Evolutionary conservation across 2,888 invertebrate species (phyloP).

Genomic region (Microchrysa polita): DNA sequence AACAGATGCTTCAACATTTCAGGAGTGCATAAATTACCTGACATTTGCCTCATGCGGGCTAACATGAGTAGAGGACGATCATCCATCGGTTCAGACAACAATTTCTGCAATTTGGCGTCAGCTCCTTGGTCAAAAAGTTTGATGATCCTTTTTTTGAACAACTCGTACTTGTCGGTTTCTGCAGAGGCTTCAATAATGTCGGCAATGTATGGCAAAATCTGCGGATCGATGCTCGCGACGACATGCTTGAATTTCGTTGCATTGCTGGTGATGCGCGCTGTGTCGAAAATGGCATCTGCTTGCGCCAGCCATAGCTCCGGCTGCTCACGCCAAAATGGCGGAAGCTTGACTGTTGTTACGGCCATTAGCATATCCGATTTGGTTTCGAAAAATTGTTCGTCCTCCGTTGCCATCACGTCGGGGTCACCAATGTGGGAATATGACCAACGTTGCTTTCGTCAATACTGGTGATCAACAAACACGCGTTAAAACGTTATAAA

Average conservation of each 20-base stretch:
- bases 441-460: too few relatives aligned
- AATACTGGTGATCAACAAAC: too few relatives aligned
- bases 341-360: background rate
- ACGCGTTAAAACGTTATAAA: too few relatives aligned
- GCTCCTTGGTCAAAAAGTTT: background rate
- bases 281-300: background rate
- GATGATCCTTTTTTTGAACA: background rate
- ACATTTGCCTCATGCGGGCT: too few relatives aligned
- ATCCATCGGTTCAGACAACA: background rate
- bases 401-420: too few relatives aligned
- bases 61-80: too few relatives aligned
- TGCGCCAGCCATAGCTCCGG: background rate
- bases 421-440: too few relatives aligned
- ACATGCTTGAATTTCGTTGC: background rate
- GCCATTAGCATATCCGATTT: too few relatives aligned
- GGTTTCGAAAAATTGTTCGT: too few relatives aligned
- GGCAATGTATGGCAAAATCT: background rate
- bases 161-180: background rate
- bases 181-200: background rate
- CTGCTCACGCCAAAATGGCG: background rate
- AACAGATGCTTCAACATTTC: background rate
- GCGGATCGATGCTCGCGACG: background rate
- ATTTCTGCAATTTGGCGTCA: background rate
- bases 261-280: background rate
- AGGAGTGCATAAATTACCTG: background rate